Evolutionary conservation across 2,797 vertebrate species (phyloP).

Genomic region (Eospalax fontanierii): DNA sequence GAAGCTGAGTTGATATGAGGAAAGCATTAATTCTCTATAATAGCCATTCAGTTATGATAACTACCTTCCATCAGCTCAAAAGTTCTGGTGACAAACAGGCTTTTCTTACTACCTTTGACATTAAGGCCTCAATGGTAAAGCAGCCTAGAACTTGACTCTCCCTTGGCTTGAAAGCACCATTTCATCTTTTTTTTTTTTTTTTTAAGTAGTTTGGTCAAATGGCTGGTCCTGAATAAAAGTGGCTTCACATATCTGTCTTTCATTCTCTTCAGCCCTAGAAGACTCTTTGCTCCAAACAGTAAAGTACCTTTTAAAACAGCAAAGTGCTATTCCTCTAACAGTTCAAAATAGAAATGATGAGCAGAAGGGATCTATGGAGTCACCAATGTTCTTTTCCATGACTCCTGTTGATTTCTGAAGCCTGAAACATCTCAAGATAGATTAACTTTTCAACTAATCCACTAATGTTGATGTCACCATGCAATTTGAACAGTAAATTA

Average conservation of each 20-base stretch:
- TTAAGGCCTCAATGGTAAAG: conserved; percentile 12
- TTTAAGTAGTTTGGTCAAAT: not conserved
- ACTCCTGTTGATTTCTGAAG: conserved; percentile 46
- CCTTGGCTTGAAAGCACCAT: not conserved
- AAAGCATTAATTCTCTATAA: conserved; percentile 1
- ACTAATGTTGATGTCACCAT: not conserved
- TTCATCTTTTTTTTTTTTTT: too few relatives aligned
- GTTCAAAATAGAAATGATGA: not conserved
- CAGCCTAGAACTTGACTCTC: not conserved
- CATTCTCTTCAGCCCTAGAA: not conserved
- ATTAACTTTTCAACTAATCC: not conserved
- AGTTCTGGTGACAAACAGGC: not conserved
- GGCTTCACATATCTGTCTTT: conserved; percentile 10
- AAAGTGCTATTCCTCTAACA: conserved; percentile 37
- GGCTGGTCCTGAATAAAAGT: not conserved
- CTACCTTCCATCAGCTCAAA: not conserved
- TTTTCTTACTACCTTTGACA: conserved; percentile 18
- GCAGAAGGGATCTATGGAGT: not conserved
- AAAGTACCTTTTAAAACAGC: not conserved
- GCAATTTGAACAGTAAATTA: conserved; percentile 54
- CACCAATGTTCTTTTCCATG: conserved; percentile 37
- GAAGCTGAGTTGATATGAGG: not conserved
- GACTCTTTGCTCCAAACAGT: not conserved
- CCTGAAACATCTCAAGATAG: not conserved
- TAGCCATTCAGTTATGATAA: not conserved